phyloP scores from a whole-genome alignment of 2,113 vertebrate genomes.

The Phylloscopus whistleri region DNA sequence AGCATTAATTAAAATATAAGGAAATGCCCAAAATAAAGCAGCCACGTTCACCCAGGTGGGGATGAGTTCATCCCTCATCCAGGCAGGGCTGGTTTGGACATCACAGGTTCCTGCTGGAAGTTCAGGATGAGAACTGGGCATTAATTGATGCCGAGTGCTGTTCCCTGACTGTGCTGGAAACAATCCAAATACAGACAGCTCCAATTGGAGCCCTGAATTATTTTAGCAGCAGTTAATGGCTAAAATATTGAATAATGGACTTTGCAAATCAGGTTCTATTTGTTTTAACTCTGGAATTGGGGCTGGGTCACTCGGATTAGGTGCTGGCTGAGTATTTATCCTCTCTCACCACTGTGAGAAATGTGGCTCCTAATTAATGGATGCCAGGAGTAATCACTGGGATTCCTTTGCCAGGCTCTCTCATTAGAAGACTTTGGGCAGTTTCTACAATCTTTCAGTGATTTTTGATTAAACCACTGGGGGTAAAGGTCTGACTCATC shows the following conservation, averaged over 20 bases:
- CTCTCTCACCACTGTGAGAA: conserved; percentile 59
- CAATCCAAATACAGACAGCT: conserved; percentile 63
- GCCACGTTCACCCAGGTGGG: not conserved
- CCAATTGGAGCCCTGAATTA: conserved; percentile 75
- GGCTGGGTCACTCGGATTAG: conserved; percentile 72
- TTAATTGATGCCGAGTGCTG: not conserved
- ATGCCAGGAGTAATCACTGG: not conserved
- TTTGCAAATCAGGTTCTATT: conserved; percentile 82
- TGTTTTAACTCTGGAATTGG: conserved; percentile 73
- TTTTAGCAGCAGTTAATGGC: conserved; percentile 77
- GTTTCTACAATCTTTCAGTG: not conserved
- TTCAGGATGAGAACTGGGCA: not conserved
- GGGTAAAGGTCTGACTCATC: not conserved
- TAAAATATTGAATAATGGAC: conserved; percentile 77
- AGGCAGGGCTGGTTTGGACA: not conserved
- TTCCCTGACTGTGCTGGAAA: not conserved
- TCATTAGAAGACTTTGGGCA: not conserved
- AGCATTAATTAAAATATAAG: conserved; percentile 38
- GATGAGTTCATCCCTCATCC: not conserved
- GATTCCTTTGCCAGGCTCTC: not conserved
- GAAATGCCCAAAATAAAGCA: not conserved
- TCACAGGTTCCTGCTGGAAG: not conserved
- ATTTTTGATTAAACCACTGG: not conserved
- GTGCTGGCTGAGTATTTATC: conserved; percentile 59
- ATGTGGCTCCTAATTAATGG: not conserved